Evolutionary conservation across 2,113 vertebrate genomes (phyloP), one percentile per base, ranked within the genome.

Genomic region (Pimephales promelas): DNA sequence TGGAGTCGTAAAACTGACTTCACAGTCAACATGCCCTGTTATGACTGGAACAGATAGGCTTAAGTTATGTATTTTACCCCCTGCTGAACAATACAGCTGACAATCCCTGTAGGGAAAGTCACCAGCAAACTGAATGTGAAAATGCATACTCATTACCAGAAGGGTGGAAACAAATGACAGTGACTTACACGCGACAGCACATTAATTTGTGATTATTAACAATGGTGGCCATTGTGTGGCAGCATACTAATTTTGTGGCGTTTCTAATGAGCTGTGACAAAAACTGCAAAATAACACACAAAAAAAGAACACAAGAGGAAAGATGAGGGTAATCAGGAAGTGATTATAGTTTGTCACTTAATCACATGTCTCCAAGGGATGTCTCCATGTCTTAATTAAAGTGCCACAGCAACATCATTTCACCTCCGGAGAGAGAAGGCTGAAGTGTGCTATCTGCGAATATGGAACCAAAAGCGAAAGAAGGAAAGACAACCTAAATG

Each of bases 221-320:
- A 71, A 64, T 71, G 16, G 83, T 52, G 52, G 79, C 62, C 82
- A 85, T 73, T 85, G 62, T 76, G 77, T 49, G 24, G 57, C 73
- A 81, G 79, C 40, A 75, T 85, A 86, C 87, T 91, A 74, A 89
- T 85, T 86, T 84, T 82, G 68, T 54, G 54, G 78, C 71, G 79
- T 81, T 80, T 90, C 86, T 88, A 90, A 91, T 91, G 90, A 90
- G 84, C 88, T 89, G 86, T 86, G 86, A 90, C 87, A 84, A 83
- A 87, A 74, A 77, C 18, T 54, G 71, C 59, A 77, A 89, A 89
- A 79, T 66, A 87, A 84, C 47, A 31, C 43, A 75, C 75, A 83
- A 49, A 45, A 89, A 85, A 66, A 34, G 64, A 52, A 81, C 47
- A 36, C 84, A 43, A 72, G 68, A 83, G 84, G 78, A 88, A 85